A percentile compares a stretch with the other conserved stretches of the same genome.
Evolutionary conservation across 2,113 vertebrate species (phyloP).

Genomic region (Ochotona curzoniae): DNA sequence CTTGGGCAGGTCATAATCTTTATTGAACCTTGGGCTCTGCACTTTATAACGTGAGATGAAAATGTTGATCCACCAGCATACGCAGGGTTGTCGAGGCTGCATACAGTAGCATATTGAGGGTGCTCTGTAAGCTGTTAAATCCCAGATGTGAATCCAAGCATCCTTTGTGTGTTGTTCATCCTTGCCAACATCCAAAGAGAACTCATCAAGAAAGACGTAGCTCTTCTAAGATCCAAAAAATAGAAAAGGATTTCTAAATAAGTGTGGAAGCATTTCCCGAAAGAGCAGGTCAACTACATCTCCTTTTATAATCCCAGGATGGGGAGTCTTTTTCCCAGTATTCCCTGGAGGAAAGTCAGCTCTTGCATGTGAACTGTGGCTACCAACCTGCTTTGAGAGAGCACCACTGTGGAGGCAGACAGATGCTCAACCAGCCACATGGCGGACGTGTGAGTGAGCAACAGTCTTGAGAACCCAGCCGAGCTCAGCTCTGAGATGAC

Average conservation of each 20-base stretch:
- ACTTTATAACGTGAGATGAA: neutral
- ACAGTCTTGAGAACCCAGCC: neutral
- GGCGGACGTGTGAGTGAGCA: neutral
- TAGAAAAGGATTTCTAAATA: neutral
- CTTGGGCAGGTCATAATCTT: neutral
- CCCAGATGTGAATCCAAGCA: neutral
- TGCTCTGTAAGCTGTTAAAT: neutral
- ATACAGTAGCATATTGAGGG: neutral
- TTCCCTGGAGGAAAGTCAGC: neutral
- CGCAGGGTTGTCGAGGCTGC: neutral
- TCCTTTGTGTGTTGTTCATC: neutral
- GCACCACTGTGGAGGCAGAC: neutral
- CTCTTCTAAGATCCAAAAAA: neutral
- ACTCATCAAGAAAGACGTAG: neutral
- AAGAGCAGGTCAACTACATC: neutral
- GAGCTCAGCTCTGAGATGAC: no score
- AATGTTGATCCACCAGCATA: neutral
- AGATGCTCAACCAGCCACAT: neutral
- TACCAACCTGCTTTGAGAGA: neutral
- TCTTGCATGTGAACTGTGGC: fast-evolving
- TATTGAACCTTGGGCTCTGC: neutral
- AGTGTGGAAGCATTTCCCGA: neutral
- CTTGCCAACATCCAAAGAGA: neutral
- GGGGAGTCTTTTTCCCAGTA: no score
- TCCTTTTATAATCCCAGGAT: neutral